Base-by-base conservation (phyloP, 2,888 invertebrate species). In the Taphrorychus bicolor region DNA sequence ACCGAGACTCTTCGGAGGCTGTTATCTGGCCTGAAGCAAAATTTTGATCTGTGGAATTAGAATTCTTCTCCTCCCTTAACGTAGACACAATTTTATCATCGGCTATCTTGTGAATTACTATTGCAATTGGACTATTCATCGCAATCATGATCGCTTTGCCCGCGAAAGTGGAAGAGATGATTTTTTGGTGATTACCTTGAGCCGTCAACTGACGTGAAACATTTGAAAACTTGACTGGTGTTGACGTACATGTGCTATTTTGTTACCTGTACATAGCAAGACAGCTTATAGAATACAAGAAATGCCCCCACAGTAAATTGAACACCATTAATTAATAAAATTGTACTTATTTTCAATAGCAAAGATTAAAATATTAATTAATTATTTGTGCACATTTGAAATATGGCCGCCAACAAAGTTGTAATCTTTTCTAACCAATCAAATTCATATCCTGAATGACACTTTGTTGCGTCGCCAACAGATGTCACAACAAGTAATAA, bases 41-140 rank as follows among this genome's bases (percentile, higher is more conserved):
- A 11, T 32, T 32, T 32, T 32, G 32, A 32, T 32, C 32, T 2
- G 3, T 7, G 3, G 32, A 32, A 32, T 32, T 32, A 11, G 11
- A 9, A 32, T 32, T 32, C 11, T 11, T 1, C 52, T 7, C 45
- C 56, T 69, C 53, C 60, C 64, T 42, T 17, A 59, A 60, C 9
- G 56, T 58, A 42, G 54, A 54, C 57, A 59, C 59, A 21, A 70
- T 62, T n/a, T 59, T 19, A 18, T 52, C 54, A 24, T 70, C 63
- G 11, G 56, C 54, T 23, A 70, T 62, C 54, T 62, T 59, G 17
- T 66, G 62, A 11, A 66, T 58, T 7, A 59, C 45, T 56, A 70
- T 66, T 23, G 59, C 66, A 45, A 66, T 42, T 22, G 51, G 23
- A 45, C 53, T 52, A 21, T 57, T 59, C 66, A 66, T 70, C 49